A percentile compares a stretch with the other conserved stretches of the same genome.
Evolutionary conservation across 2,113 vertebrate species (phyloP).

Genomic region (Eira barbara): DNA sequence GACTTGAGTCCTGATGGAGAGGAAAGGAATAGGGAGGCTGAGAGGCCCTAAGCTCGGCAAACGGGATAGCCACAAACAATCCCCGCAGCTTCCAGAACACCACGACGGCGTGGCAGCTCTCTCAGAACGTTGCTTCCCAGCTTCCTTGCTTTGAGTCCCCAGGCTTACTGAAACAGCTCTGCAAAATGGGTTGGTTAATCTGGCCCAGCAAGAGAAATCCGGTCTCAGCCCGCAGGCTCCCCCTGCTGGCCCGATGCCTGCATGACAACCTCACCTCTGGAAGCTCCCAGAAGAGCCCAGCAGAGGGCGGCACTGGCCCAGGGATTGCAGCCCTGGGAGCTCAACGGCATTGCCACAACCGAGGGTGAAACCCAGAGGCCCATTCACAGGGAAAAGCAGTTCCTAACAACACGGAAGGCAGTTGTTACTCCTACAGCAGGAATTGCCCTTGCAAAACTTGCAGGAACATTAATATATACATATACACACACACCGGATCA

Average conservation of each 20-base stretch:
- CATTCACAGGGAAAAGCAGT: neutral
- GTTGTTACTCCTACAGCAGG: neutral
- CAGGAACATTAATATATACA: neutral
- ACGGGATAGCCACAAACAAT: neutral
- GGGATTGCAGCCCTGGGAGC: neutral
- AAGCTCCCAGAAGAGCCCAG: slow-evolving; percentile 46
- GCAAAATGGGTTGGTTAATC: neutral
- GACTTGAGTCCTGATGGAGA: neutral
- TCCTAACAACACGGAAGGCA: neutral
- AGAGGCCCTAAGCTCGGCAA: neutral
- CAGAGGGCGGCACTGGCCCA: slow-evolving; percentile 44
- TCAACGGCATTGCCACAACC: neutral
- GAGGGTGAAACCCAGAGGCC: neutral
- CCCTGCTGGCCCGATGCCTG: slow-evolving; percentile 62
- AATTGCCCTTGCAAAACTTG: neutral
- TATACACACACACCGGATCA: neutral
- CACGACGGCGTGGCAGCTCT: neutral
- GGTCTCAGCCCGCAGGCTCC: neutral
- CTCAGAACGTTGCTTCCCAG: neutral
- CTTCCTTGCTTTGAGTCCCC: neutral
- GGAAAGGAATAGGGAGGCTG: neutral
- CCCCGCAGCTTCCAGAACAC: neutral
- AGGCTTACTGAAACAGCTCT: neutral
- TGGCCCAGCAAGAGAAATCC: neutral
- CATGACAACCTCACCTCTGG: neutral